Evolutionary conservation across 2,113 vertebrate genomes (phyloP).

Genomic region (Alethe castanea): DNA sequence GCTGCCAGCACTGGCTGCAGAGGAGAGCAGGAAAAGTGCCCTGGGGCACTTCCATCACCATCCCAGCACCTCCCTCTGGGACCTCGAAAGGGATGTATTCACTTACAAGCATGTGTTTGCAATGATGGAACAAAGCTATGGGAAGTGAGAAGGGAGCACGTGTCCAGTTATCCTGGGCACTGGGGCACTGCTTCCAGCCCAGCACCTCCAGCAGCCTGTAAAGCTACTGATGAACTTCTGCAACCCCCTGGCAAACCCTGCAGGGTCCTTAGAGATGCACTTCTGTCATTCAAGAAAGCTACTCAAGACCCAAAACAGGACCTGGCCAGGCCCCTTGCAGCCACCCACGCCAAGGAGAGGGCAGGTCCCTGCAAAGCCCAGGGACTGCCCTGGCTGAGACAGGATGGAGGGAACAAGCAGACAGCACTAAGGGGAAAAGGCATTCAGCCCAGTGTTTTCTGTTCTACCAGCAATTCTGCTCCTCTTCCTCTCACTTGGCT

Average conservation of each 20-base stretch:
- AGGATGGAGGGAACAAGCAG: neutral
- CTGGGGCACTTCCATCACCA: neutral
- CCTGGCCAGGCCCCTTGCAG: neutral
- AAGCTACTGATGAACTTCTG: neutral
- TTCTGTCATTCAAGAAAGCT: neutral
- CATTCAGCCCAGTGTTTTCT: neutral
- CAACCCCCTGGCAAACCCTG: neutral
- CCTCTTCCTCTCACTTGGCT: neutral
- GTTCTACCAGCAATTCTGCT: neutral
- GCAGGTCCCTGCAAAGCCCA: neutral
- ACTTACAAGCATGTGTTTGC: neutral
- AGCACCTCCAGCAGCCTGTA: neutral
- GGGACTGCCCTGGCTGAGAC: neutral
- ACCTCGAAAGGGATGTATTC: neutral
- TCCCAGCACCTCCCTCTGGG: neutral
- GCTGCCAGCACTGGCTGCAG: neutral
- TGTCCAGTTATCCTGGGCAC: neutral
- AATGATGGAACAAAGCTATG: neutral
- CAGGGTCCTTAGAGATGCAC: neutral
- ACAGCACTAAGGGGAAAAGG: neutral
- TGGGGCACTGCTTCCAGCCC: neutral
- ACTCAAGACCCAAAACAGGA: rapidly evolving
- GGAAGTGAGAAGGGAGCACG: neutral
- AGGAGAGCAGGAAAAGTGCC: neutral
- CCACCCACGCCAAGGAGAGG: neutral